Base-by-base conservation (phyloP, 2,797 vertebrate genomes). In the Thaleichthys pacificus region DNA sequence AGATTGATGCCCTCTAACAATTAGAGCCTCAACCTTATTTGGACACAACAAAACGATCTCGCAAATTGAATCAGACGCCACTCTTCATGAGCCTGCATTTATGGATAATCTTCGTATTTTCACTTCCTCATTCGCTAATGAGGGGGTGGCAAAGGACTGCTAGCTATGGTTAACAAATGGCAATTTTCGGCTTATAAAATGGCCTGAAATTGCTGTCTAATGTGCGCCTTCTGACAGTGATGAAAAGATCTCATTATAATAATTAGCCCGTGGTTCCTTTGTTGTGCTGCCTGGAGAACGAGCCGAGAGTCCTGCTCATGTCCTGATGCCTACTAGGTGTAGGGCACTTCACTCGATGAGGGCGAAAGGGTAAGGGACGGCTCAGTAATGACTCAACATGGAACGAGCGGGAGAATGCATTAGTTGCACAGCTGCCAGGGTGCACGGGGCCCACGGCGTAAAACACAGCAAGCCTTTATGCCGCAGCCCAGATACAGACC, bases 201-300 rank as follows among this genome's bases (percentile, higher is more conserved):
- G 89, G 90, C 89, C 87, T 74, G 85, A 92, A 94, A 94, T 93
- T 93, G 90, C 91, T 85, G 90, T 86, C 87, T 93, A 92, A 93
- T 93, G 93, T 92, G 91, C 85, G 91, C 90, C 91, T 92, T 93
- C 91, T 93, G 92, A 93, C 90, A 89, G 86, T 89, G 90, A 93
- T 93, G 92, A 94, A 94, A 93, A 93, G 93, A 93, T 91, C 92
- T 93, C 91, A 93, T 94, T 94, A 94, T 93, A 93, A 92, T 93
- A 93, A 93, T 92, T 91, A 92, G 90, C 87, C 89, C 91, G 91
- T 92, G 90, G 92, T 88, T 91, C 93, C 91, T 93, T 94, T 94
- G 93, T 92, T 93, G 91, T 91, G 85, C 87, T 90, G 75, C 83
- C 79, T 84, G 88, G 90, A 92, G 90, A 90, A 90, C 77, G 73